Conservation (phyloP, 2,797 vertebrate species). For the Silurus aristotelis region DNA sequence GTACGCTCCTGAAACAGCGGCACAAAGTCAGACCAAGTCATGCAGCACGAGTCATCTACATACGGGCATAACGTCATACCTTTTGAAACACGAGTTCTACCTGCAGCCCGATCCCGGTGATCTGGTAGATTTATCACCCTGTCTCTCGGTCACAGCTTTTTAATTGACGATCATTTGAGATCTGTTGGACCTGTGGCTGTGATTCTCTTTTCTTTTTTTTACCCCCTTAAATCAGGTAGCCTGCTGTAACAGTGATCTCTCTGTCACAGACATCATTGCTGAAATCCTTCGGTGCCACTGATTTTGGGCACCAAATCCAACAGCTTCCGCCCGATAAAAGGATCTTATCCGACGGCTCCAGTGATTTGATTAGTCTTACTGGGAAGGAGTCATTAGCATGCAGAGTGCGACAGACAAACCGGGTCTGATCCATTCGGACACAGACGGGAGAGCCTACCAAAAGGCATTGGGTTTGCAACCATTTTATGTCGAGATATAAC, state of each 20-base stretch:
- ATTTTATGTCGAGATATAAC: not conserved
- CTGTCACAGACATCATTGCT: slow-evolving; percentile 21
- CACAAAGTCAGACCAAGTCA: slow-evolving; percentile 29
- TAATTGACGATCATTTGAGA: slow-evolving; percentile 5
- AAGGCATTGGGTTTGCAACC: not conserved
- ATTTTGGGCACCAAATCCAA: not conserved
- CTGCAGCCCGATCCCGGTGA: slow-evolving; percentile 7
- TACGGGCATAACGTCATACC: slow-evolving; percentile 35
- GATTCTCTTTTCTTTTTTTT: not conserved
- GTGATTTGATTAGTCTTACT: slow-evolving; percentile 29
- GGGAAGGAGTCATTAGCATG: slow-evolving; percentile 52
- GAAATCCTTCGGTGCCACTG: not conserved
- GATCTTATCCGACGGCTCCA: not conserved
- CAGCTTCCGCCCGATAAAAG: not conserved
- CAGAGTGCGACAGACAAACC: slow-evolving; percentile 49
- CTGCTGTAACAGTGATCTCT: not conserved
- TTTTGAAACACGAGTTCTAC: not conserved
- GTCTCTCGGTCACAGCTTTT: not conserved
- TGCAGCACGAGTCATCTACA: slow-evolving; percentile 3
- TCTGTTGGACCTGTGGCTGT: slow-evolving; percentile 28
- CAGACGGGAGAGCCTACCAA: slow-evolving; percentile 34
- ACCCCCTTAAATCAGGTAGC: not conserved
- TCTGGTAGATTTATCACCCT: not conserved
- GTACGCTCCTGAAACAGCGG: not conserved
- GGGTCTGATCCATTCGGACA: slow-evolving; percentile 33